phyloP scores from a whole-genome alignment of 1,140 invertebrate genomes.

The Sipha flava region DNA sequence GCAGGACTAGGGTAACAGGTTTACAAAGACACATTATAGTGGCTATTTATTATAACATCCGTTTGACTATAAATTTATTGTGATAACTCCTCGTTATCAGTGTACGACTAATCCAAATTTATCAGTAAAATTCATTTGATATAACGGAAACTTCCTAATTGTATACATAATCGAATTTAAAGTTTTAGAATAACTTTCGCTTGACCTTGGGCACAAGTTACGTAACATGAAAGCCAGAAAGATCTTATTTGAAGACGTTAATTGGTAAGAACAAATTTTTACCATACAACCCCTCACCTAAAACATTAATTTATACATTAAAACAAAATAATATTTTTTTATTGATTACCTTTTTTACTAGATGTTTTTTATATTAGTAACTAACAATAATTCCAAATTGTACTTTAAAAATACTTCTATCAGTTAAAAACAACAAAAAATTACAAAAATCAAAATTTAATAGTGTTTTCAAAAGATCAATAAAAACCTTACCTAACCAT shows the following conservation, averaged over 20 bases:
- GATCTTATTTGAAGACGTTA: neutral
- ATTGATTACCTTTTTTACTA: too few species aligned
- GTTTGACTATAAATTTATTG: neutral
- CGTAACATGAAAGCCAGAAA: conserved; percentile 1
- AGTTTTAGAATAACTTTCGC: conserved; percentile 2
- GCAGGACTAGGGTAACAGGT: neutral
- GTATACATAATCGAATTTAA: neutral
- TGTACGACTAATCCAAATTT: neutral
- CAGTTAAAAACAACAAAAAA: too few species aligned
- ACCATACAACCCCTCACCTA: neutral
- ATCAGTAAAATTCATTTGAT: conserved; percentile 14
- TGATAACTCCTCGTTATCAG: neutral
- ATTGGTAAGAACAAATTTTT: neutral
- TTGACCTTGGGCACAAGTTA: neutral
- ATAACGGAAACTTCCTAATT: conserved; percentile 13
- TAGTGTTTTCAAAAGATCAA: too few species aligned
- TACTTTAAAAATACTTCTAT: too few species aligned
- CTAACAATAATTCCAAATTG: too few species aligned
- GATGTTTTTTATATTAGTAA: too few species aligned
- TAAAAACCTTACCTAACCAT: too few species aligned
- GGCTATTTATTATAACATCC: neutral
- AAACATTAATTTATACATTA: neutral
- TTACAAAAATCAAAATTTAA: too few species aligned
- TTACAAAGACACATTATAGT: neutral
- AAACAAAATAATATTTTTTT: too few species aligned